Evolutionary conservation across 2,797 vertebrate genomes (phyloP), one percentile per base, ranked within the genome.

Genomic region (Lepilemur septentrionalis): DNA sequence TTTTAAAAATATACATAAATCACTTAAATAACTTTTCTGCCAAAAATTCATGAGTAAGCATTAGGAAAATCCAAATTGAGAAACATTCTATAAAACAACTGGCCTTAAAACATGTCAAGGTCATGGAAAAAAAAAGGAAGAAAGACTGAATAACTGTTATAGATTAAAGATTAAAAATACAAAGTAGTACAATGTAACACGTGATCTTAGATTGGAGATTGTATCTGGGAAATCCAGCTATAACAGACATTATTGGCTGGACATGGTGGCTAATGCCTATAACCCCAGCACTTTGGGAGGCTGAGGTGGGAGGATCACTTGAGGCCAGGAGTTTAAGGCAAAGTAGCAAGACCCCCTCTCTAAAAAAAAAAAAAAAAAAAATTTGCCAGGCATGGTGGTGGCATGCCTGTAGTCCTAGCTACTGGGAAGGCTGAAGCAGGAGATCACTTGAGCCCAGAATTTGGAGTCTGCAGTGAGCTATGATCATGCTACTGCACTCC

Each of bases 41-140:
- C 86, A 63, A 95, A 85, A 95, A 76, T 79, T 73, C 12, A 35
- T 55, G 14, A 95, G 13, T 78, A 86, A 93, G 41, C 18, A 35
- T 50, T 70, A 69, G 22, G 73, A 94, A 94, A 91, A 52, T 23
- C n/a, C 38, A 80, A 91, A 81, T 8, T 89, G 22, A 85, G 28
- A 95, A 91, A 79, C 32, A 93, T 30, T 73, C 43, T 89, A 85
- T 76, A 43, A 96, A 93, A 75, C 30, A 86, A 82, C 3, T 80
- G 38, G 61, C 13, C 28, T 89, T 70, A 57, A 95, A 86, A 93
- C 20, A 85, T 35, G 35, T 18, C 59, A 94, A 94, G 25, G 52
- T 72, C 55, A 91, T 32, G 38, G 38, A 4, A 38, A 38, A 73
- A 61, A 94, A 94, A 57, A 92, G 46, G 85, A 84, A 82, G 65